phyloP scores from a whole-genome alignment of 2,113 vertebrate species.

The Agapornis roseicollis region DNA sequence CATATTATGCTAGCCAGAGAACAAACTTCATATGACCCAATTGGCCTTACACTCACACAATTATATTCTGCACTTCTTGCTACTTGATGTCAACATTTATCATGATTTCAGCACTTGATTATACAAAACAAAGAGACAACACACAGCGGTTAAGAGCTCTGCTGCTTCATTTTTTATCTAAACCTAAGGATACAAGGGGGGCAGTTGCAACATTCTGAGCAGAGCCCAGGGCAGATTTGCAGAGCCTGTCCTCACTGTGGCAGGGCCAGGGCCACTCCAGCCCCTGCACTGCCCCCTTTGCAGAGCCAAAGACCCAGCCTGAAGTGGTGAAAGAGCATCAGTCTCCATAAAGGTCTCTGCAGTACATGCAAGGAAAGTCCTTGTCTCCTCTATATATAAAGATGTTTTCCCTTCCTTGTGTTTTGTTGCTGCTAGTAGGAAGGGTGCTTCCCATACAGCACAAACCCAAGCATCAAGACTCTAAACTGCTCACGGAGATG shows the following conservation, averaged over 20 bases:
- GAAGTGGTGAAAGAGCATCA: neutral
- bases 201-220: neutral
- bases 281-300: neutral
- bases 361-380: neutral
- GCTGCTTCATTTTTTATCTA: neutral
- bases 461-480: neutral
- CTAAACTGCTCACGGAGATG: accelerated
- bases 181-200: neutral
- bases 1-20: neutral
- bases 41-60: neutral
- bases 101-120: conserved; percentile 34
- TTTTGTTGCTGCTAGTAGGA: neutral
- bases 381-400: neutral
- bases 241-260: accelerated
- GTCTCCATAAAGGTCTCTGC: neutral
- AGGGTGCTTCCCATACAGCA: neutral
- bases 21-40: neutral
- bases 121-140: conserved; percentile 39
- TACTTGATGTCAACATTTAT: conserved; percentile 39
- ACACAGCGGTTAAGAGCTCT: neutral
- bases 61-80: neutral
- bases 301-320: neutral
- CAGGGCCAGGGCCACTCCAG: neutral
- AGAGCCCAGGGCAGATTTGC: neutral
- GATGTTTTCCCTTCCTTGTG: neutral